Evolutionary conservation across 1,140 invertebrate species (phyloP).

Genomic region (Zaprionus capensis): DNA sequence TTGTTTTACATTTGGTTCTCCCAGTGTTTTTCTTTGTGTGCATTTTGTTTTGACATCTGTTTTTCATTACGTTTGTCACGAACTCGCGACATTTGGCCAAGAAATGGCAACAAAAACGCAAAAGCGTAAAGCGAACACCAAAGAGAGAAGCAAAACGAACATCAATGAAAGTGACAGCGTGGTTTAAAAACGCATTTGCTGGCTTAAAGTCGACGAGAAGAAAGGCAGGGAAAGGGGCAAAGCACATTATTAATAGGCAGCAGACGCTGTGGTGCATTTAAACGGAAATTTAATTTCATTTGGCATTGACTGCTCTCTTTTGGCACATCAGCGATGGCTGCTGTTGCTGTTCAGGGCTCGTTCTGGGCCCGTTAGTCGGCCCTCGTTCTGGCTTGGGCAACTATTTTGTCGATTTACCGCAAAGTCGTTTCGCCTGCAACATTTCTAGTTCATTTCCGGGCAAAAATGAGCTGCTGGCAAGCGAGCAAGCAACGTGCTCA

Average conservation of each 20-base stretch:
- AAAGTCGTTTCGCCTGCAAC: conserved; percentile 67
- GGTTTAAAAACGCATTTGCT: conserved; percentile 54
- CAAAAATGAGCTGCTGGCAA: conserved; percentile 72
- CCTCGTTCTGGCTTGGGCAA: conserved; percentile 37
- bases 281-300: conserved; percentile 81
- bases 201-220: conserved; percentile 25
- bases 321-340: neutral
- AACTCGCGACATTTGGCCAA: conserved; percentile 33
- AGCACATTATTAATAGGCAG: conserved; percentile 34
- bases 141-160: neutral
- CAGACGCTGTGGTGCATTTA: conserved; percentile 47
- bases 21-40: conserved; percentile 23
- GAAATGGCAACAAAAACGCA: conserved; percentile 25
- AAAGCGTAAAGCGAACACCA: neutral
- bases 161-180: conserved; percentile 10
- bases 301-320: conserved; percentile 31
- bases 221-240: neutral
- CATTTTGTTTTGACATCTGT: conserved; percentile 66
- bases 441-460: conserved; percentile 80
- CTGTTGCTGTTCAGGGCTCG: neutral
- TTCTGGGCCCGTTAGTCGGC: neutral
- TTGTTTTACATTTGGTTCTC: conserved; percentile 10
- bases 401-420: conserved; percentile 72
- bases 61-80: conserved; percentile 72
- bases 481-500: conserved; percentile 21